Percentiles rank a stretch among this genome's conserved stretches.
Evolutionary conservation across 2,113 vertebrate species (phyloP).

Genomic region (Mola mola): DNA sequence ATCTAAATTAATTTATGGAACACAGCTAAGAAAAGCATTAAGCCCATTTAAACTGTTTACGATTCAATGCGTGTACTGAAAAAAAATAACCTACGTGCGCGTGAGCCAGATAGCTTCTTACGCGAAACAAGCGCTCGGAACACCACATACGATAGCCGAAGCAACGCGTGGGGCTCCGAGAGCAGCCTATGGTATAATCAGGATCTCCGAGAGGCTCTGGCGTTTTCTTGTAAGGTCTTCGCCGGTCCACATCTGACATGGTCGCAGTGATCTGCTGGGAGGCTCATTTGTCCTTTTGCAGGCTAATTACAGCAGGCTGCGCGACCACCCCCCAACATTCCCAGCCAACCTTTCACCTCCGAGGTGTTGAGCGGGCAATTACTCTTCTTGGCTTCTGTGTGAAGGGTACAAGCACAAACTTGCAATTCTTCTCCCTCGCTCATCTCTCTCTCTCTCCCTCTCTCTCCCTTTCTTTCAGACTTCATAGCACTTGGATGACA

Average conservation of each 20-base stretch:
- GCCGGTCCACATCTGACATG: conserved; percentile 47
- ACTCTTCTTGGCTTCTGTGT: conserved; percentile 80
- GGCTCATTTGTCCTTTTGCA: conserved; percentile 72
- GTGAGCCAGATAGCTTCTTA: too few species aligned
- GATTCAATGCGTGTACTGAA: too few species aligned
- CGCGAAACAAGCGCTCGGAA: conserved; percentile 16
- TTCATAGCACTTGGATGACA: conserved; percentile 31
- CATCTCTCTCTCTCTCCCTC: conserved; percentile 28
- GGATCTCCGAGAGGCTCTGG: conserved; percentile 19
- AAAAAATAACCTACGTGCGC: too few species aligned
- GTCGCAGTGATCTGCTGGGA: conserved; percentile 27
- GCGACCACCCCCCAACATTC: conserved; percentile 64
- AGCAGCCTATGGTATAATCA: conserved; percentile 22
- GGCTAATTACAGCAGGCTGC: conserved; percentile 72
- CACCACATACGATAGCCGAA: background rate
- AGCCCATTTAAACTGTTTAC: conserved; percentile 24
- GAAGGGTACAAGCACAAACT: conserved; percentile 66
- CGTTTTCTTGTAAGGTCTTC: conserved; percentile 46
- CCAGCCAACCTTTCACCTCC: conserved; percentile 76
- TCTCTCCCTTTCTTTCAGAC: background rate
- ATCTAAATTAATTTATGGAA: conserved; percentile 37
- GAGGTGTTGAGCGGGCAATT: conserved; percentile 79
- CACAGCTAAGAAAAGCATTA: conserved; percentile 16
- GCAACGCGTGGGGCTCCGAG: background rate
- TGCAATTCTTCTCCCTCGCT: conserved; percentile 24